Evolutionary conservation across 2,113 vertebrate genomes (phyloP), one percentile per base, ranked within the genome.

Genomic region (Catharus minimus): DNA sequence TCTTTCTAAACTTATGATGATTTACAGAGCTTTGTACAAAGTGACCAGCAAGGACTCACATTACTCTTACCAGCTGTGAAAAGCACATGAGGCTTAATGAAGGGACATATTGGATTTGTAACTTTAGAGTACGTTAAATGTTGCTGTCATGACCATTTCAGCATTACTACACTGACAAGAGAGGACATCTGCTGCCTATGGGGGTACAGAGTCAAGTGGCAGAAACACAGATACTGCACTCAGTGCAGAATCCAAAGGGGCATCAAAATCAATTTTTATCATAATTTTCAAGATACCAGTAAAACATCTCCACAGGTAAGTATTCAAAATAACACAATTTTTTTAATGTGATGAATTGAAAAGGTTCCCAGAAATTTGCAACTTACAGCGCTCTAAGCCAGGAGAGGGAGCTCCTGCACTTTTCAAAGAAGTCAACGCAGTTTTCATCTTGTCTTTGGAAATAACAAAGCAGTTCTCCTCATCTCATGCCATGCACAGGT

Each of bases 331-430:
- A 62, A 52, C 28, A 1, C 20, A 38, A 2, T 23, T 74, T 12
- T 39, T 44, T 2, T 2, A 27, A 44, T 21, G 21, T 10, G 22
- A 49, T 33, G 7, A 86, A 62, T 36, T 26, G 20, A 71, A 41
- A 79, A 55, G 0, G 0, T 33, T 87, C n/a, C 32, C 21, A 16
- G 11, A 39, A 65, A n/a, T 10, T 79, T 84, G 7, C 7, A 24
- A 9, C 14, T 69, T 16, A 36, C 33, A 79, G 39, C 0, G 0
- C 44, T 72, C 27, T 57, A 15, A 3, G 39, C 91, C 95, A 93
- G 92, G 55, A 95, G 95, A 95, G 95, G 95, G 95, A 94, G 95
- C 95, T 93, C 95, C 68, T 91, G 89, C 86, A 76, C 91, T 94
- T 91, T 28, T 39, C 30, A 89, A 92, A 0, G 23, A 32, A 62